Conservation (phyloP, 2,113 vertebrate species). For the Myotis davidii region DNA sequence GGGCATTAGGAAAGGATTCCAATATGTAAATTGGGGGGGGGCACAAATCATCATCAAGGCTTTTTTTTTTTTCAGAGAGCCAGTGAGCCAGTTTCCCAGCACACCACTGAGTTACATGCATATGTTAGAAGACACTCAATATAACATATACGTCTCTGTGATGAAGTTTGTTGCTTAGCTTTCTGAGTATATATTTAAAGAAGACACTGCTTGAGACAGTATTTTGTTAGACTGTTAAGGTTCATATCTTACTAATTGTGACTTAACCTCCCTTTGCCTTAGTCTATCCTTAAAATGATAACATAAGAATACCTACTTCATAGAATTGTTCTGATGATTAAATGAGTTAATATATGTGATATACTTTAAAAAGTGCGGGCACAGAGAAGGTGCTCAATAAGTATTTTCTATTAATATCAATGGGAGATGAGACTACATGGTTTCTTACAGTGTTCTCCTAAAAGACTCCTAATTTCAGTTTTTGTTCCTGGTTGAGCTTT, state of each 20-base stretch:
- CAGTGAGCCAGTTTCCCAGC: neutral
- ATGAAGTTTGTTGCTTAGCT: conserved; percentile 32
- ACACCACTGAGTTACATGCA: neutral
- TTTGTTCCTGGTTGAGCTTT: conserved; percentile 28
- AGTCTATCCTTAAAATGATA: neutral
- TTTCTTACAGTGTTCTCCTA: neutral
- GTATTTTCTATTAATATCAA: neutral
- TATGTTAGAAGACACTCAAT: neutral
- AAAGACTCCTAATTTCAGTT: neutral
- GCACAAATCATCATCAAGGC: neutral
- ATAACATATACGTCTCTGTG: neutral
- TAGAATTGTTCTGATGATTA: neutral
- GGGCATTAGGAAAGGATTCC: neutral
- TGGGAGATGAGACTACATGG: neutral
- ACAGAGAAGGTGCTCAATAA: neutral
- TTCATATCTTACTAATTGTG: neutral
- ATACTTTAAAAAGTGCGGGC: neutral
- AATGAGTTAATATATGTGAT: neutral
- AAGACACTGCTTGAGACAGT: neutral
- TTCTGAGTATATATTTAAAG: conserved; percentile 1
- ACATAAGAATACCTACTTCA: neutral
- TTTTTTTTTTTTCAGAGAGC: neutral
- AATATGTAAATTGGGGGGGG: neutral
- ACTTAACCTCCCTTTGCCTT: neutral
- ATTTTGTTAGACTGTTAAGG: neutral